A percentile compares a stretch with the other conserved stretches of the same genome.
Evolutionary conservation across 1,140 invertebrate genomes (phyloP).

Genomic region (Coenobita brevimanus): DNA sequence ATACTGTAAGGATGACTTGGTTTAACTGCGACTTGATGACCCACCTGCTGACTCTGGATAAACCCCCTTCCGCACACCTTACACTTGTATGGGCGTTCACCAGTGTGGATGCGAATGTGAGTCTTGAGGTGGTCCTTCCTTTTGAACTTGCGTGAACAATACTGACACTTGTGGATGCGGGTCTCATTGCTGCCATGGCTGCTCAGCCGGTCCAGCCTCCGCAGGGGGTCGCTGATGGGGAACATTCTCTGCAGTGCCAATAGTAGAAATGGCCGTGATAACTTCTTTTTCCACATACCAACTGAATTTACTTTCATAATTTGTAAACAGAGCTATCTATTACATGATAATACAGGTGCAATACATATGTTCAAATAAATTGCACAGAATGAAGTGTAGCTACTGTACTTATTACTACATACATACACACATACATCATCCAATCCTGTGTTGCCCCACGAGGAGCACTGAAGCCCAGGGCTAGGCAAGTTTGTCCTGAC

Average conservation of each 20-base stretch:
- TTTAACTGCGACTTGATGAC: neutral
- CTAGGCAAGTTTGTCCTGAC: too few species aligned
- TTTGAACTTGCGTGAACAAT: constrained; percentile 69
- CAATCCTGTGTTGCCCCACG: too few species aligned
- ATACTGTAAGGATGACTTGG: neutral
- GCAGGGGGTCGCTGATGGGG: constrained; percentile 67
- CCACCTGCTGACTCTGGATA: constrained; percentile 69
- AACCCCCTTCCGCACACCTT: constrained; percentile 74
- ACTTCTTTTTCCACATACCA: constrained; percentile 32
- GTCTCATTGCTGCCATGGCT: constrained; percentile 61
- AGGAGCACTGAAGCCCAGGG: too few species aligned
- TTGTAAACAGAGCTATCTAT: too few species aligned
- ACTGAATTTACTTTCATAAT: neutral
- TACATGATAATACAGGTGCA: too few species aligned
- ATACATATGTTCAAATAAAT: too few species aligned
- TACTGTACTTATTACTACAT: too few species aligned
- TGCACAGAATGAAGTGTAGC: too few species aligned
- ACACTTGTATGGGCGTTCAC: constrained; percentile 80
- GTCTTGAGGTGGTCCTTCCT: constrained; percentile 82
- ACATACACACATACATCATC: too few species aligned
- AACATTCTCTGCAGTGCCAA: constrained; percentile 66
- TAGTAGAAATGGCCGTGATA: constrained; percentile 38
- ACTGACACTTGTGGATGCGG: constrained; percentile 69
- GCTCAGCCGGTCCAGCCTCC: constrained; percentile 59
- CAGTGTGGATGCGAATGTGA: constrained; percentile 86